Conservation (phyloP, 2,797 vertebrate genomes). For the Acestrorhynchus altus region DNA sequence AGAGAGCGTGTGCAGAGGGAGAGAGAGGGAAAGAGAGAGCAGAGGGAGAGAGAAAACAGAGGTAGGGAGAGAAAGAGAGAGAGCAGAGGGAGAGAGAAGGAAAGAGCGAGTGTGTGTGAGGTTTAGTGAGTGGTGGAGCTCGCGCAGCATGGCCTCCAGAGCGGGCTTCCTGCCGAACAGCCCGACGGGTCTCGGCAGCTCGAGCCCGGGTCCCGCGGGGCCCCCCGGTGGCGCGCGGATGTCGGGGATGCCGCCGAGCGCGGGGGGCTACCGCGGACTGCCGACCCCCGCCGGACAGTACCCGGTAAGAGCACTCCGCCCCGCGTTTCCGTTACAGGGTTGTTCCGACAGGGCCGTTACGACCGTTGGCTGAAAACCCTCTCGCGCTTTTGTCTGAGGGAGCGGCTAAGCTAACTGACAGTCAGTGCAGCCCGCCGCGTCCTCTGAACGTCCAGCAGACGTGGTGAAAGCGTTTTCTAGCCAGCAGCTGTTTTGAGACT, state of each 20-base stretch:
- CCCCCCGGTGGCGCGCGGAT: conserved; percentile 66
- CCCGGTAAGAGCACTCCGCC: conserved; percentile 77
- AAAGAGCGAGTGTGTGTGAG: not conserved
- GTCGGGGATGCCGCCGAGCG: conserved; percentile 70
- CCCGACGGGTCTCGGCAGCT: conserved; percentile 67
- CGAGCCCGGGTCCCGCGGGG: conserved; percentile 72
- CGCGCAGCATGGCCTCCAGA: conserved; percentile 75
- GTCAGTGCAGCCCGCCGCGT: not conserved
- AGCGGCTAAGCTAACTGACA: not conserved
- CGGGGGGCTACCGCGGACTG: conserved; percentile 74
- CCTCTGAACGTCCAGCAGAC: too few relatives aligned
- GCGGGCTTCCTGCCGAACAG: conserved; percentile 70
- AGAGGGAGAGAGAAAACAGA: not conserved
- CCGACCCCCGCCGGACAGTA: conserved; percentile 67
- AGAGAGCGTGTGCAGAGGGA: not conserved
- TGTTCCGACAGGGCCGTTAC: too few relatives aligned
- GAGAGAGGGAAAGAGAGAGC: too few relatives aligned
- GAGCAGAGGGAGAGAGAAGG: not conserved
- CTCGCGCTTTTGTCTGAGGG: not conserved
- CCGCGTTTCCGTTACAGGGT: too few relatives aligned
- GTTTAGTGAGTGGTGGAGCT: not conserved
- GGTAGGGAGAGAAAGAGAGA: not conserved
- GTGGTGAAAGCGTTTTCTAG: too few relatives aligned
- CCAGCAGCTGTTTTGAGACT: too few relatives aligned
- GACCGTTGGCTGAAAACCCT: too few relatives aligned